Conservation (phyloP, 2,113 vertebrate genomes). For the Macheiramphus alcinus region DNA sequence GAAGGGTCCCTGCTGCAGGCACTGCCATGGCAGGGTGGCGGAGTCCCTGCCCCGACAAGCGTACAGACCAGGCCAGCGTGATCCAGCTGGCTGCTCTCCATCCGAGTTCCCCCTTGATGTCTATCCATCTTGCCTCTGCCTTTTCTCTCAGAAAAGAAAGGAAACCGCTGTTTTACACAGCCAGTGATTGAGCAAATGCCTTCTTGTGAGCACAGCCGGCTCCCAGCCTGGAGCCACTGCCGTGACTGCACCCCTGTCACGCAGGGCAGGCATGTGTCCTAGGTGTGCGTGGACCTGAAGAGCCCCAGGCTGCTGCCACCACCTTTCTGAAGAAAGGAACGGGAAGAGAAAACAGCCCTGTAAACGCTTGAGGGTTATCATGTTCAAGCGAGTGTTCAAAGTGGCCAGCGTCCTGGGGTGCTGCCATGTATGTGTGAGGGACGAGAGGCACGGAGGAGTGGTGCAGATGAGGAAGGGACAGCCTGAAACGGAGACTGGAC, state of each 20-base stretch:
- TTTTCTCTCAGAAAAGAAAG: neutral
- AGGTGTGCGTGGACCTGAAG: neutral
- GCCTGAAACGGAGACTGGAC: neutral
- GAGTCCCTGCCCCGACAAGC: rapidly evolving
- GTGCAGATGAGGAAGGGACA: neutral
- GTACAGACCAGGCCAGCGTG: neutral
- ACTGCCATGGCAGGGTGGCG: neutral
- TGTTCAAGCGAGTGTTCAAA: neutral
- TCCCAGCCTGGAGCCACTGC: neutral
- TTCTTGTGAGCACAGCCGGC: neutral
- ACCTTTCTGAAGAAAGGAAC: neutral
- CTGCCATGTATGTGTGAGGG: neutral
- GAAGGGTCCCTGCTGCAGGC: neutral
- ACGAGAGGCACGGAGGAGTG: rapidly evolving
- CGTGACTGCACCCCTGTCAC: neutral
- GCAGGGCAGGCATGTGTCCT: neutral
- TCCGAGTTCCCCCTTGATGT: neutral
- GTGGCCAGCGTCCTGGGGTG: rapidly evolving
- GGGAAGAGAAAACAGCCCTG: neutral
- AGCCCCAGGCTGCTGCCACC: neutral
- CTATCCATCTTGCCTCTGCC: neutral
- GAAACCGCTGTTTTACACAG: neutral
- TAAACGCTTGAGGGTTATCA: rapidly evolving
- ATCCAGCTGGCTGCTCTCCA: neutral
- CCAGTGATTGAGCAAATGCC: neutral